Base-by-base conservation (phyloP, 2,113 vertebrate genomes). In the Aviceda subcristata region DNA sequence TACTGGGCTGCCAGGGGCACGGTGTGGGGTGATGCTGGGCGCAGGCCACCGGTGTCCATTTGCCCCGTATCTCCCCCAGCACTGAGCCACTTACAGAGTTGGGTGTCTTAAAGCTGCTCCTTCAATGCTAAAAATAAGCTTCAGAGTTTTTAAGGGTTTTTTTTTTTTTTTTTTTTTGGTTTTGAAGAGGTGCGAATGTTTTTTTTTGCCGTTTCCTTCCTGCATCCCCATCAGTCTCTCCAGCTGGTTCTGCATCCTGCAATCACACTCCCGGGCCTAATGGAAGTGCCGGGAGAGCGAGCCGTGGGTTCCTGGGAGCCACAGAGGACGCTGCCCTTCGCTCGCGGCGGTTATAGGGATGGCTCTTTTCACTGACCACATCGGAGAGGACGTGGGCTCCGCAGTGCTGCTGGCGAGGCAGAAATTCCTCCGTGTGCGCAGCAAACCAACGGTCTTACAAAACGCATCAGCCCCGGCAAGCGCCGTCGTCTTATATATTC, bases 221-320 rank as follows among this genome's bases (percentile, higher is more conserved):
- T 74, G 86, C 34, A 34, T n/a, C 23, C 24, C 94, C 64, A 50
- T 66, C 80, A 56, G 53, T 32, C 23, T 86, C 76, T 82, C 66
- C 92, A 94, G 86, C 74, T 88, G 92, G 86, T 90, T 86, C 48
- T 78, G 84, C 78, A 71, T 43, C 87, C 90, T 92, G 86, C 81
- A 83, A 3, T 82, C 64, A 22, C 23, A 12, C 23, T 73, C 89
- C 62, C 7, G 29, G 6, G 85, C 36, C 74, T 69, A 56, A 9
- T 0, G 12, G 59, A 29, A 53, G 45, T 1, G 77, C 63, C 5
- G 14, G 45, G 62, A 83, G 50, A 50, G 27, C n/a, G 55, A 92
- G 39, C 45, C 68, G 4, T 0, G 17, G 17, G 30, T 26, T 66
- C 39, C 74, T 3, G 32, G 2, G 16, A 15, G 12, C 59, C 27